A percentile compares a stretch with the other conserved stretches of the same genome.
phyloP scores from a whole-genome alignment of 1,140 invertebrate species.

The Battus philenor region DNA sequence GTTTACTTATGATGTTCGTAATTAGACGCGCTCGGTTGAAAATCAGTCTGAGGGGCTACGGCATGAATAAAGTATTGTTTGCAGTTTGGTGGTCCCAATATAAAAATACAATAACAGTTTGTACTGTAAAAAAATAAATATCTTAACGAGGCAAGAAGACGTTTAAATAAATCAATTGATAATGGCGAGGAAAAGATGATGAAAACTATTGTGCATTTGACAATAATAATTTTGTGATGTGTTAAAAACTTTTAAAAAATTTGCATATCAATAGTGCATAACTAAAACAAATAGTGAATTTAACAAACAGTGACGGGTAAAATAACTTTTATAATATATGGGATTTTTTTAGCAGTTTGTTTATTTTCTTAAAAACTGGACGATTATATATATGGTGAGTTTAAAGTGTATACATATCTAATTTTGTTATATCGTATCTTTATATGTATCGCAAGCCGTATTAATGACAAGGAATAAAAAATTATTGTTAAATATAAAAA shows the following conservation, averaged over 20 bases:
- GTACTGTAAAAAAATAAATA: constrained; percentile 44
- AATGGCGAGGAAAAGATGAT: constrained; percentile 61
- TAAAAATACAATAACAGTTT: constrained; percentile 40
- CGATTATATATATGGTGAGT: constrained; percentile 25
- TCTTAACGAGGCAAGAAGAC: constrained; percentile 33
- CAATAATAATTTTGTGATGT: constrained; percentile 31
- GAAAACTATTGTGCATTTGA: constrained; percentile 26
- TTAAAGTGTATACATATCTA: too few species aligned
- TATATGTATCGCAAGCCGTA: too few species aligned
- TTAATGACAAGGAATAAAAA: too few species aligned
- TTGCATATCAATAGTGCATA: constrained; percentile 17
- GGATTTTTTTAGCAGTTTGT: constrained; percentile 12
- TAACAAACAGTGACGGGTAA: constrained; percentile 14
- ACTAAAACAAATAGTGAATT: constrained; percentile 14
- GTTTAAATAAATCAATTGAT: constrained; percentile 41
- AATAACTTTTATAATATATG: constrained; percentile 20
- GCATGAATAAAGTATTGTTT: constrained; percentile 62
- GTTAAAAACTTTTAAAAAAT: constrained; percentile 21
- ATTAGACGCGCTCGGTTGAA: constrained; percentile 60
- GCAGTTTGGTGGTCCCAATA: constrained; percentile 48
- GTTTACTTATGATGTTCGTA: constrained; percentile 60
- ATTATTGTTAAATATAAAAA: too few species aligned
- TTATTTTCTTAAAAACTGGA: constrained; percentile 18
- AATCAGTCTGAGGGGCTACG: constrained; percentile 54
- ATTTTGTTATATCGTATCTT: too few species aligned